Base-by-base conservation (phyloP, 2,888 invertebrate genomes). In the Branchellion lobata region DNA sequence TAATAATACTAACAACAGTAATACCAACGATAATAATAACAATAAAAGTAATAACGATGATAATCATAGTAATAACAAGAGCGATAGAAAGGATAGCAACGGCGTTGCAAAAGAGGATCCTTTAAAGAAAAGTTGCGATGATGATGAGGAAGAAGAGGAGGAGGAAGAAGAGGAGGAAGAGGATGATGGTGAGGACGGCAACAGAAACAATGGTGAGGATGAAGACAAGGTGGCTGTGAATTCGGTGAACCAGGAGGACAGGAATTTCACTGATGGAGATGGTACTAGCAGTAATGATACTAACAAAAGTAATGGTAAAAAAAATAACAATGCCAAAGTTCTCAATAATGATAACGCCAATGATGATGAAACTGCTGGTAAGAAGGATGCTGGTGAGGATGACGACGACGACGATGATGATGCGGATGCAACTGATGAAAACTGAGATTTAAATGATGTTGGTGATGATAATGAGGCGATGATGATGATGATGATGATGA, bases 381-480 rank as follows among this genome's bases (percentile, higher is more conserved):
- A 40, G 40, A 40, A 40, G 40, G 40, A 5, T 40, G 40, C 5
- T 8, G 40, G 40, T 40, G 40, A 14, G 5, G 40, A 40, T 40
- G 40, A 40, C 14, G 40, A 40, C 40, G 40, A 40, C 14, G 40
- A 40, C 21, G 61, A 24, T 57, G 61, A 57, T 24, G 61, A 57
- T n/a, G 61, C 21, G 5, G 61, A 57, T 24, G 61, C 61, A 8
- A 57, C 61, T 57, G 61, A 57, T n/a, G 61, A 57, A n/a, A 57
- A 57, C 21, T 57, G 24, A 57, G 40, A 14, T 8, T 40, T 8
- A 14, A 40, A 14, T 40, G 40, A 40, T 40, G 40, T 8, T 40
- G 40, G 14, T 40, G 40, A 40, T 40, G 8, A 40, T 40, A 14
- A 40, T 40, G 40, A 40, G 14, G n/a, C n/a, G n/a, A n/a, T n/a